A percentile compares a stretch with the other conserved stretches of the same genome.
Evolutionary conservation across 2,888 invertebrate genomes (phyloP).

Genomic region (Ashinkailepas kermadecensis): DNA sequence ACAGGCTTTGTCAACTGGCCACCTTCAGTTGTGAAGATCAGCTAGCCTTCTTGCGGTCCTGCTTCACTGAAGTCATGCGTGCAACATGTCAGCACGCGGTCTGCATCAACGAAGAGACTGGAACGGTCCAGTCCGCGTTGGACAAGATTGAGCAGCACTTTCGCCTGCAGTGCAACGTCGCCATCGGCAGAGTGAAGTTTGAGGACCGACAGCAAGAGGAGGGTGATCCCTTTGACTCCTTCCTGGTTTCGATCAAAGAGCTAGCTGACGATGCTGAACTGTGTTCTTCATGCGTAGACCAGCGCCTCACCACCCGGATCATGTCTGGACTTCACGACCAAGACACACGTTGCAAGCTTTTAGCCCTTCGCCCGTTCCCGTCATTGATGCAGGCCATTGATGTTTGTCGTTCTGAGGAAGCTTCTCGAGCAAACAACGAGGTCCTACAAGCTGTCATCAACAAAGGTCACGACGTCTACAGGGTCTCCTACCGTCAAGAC

Average conservation of each 20-base stretch:
- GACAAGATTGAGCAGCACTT: no score
- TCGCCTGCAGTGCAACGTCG: no score
- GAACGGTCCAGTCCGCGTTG: no score
- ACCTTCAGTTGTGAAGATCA: neutral
- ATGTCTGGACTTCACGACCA: neutral
- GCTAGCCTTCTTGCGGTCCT: no score
- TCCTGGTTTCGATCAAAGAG: neutral
- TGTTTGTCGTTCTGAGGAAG: neutral
- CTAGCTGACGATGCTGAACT: slow-evolving; percentile 1
- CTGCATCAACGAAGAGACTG: no score
- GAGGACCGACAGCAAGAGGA: neutral
- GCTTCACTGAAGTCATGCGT: no score
- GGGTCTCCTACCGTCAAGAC: neutral
- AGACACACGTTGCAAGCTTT: neutral
- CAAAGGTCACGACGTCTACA: neutral
- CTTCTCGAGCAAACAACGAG: neutral
- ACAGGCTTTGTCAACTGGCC: neutral
- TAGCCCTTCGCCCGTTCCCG: neutral
- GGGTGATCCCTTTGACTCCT: neutral
- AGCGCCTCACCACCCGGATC: neutral
- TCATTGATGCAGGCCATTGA: neutral
- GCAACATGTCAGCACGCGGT: no score
- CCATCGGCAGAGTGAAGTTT: no score
- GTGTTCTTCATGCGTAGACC: neutral
- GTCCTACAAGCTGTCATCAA: neutral